These are phyloP conservation scores for Andrena hattorfiana DNA, from an alignment of 2,888 invertebrate genomes.

Conservation along the genomic window DNA sequence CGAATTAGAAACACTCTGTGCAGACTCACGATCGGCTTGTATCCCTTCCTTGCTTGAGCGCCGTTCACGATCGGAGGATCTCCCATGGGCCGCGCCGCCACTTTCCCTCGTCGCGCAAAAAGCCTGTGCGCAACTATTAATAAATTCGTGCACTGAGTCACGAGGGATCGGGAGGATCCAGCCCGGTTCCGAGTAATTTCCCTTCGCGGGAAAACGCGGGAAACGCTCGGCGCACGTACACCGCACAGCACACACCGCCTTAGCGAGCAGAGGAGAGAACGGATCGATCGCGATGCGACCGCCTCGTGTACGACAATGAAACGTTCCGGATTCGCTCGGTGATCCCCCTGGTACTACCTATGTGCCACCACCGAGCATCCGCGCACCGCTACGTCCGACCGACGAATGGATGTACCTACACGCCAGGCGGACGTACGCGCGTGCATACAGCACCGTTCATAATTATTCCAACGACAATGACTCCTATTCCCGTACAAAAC, in stretches of 20 bases:
- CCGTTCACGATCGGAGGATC: constrained; percentile 12
- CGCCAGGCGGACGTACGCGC: constrained; percentile 15
- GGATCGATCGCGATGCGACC: constrained; percentile 63
- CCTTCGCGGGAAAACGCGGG: constrained; percentile 35
- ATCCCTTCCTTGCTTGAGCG: constrained; percentile 24
- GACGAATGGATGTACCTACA: constrained; percentile 2
- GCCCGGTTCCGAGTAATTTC: constrained; percentile 9
- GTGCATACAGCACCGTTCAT: background rate
- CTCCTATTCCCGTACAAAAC: background rate
- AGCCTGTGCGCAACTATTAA: constrained; percentile 25
- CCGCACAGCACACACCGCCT: background rate
- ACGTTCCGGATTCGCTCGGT: constrained; percentile 73
- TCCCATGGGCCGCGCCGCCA: constrained; percentile 5
- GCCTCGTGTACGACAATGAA: constrained; percentile 70
- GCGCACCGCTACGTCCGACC: constrained; percentile 18
- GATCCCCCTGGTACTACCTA: constrained; percentile 66
- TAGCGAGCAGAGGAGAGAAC: background rate
- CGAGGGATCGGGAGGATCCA: constrained; percentile 22
- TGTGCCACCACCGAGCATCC: constrained; percentile 57
- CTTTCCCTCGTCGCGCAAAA: constrained; percentile 45
- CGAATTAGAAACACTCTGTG: background rate
- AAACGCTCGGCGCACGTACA: constrained; percentile 23
- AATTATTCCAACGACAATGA: constrained; percentile 3
- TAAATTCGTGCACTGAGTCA: constrained; percentile 45
- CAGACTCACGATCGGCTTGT: constrained; percentile 33